These are phyloP conservation scores for Sarcoramphus papa DNA, from an alignment of 2,797 vertebrate genomes.

Conservation along the genomic window DNA sequence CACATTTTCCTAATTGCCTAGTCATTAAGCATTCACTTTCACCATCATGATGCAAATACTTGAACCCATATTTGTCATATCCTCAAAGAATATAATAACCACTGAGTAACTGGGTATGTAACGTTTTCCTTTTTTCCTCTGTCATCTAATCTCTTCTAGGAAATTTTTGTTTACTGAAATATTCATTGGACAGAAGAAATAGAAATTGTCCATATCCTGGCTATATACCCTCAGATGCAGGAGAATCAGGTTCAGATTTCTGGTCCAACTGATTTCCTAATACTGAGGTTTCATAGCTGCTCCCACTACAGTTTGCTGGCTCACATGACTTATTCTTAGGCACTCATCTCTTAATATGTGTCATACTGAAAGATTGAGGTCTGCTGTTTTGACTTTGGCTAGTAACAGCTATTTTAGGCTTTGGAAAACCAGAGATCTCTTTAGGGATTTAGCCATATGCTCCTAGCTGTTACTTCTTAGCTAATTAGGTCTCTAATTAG, in stretches of 20 bases:
- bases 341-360: neutral
- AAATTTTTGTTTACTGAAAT: neutral
- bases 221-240: neutral
- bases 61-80: neutral
- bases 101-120: neutral
- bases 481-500: neutral
- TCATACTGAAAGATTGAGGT: neutral
- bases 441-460: slow-evolving; percentile 1
- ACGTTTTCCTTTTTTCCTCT: neutral
- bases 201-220: neutral
- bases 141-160: neutral
- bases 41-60: neutral
- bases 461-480: neutral
- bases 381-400: neutral
- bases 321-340: neutral
- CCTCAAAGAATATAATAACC: neutral
- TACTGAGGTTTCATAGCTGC: neutral
- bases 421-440: neutral
- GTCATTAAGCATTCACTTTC: neutral
- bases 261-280: neutral
- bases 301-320: neutral
- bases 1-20: neutral
- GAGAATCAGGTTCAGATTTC: neutral
- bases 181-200: neutral
- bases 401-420: neutral